Base-by-base conservation (phyloP, 2,888 invertebrate genomes). In the Oligia latruncula region DNA sequence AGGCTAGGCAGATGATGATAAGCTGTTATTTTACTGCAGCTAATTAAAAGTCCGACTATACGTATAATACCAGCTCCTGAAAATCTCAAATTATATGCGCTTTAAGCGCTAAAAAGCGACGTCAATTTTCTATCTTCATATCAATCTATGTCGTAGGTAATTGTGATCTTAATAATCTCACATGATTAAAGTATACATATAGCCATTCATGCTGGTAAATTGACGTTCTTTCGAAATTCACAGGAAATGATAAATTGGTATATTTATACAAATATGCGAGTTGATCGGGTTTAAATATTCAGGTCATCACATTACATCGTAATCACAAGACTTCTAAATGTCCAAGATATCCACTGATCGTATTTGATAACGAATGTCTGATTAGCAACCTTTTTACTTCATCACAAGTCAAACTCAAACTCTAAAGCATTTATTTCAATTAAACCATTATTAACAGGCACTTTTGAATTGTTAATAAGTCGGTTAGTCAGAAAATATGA, bases 161-260 rank as follows among this genome's bases (percentile, higher is more conserved):
- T 40, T 64, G 2, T 77, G 23, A 65, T 64, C 29, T 52, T 3
- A 17, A 29, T 40, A 55, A 43, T 23, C n/a, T 62, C 4, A 58
- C 13, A 13, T 58, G 46, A 0, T 52, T 52, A 2, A 55, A 23
- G 43, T 52, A 17, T 49, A 17, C 20, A 29, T 11, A 35, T 6
- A 35, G 20, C 55, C 73, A 80, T 73, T 23, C n/a, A 23, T 66
- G 79, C n/a, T 67, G 62, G 15, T 74, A 68, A 75, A 75, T 64
- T 75, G 46, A 80, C 23, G 20, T 64, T 70, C 46, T 81, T 81
- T 70, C 70, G 62, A 70, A 75, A 81, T 80, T 52, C 40, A 5
- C 65, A 76, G 81, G 80, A 81, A 81, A 20, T 15, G 2, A 49
- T 75, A 70, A 58, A 80, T 81, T 75, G 60, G 20, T 40, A 17